Evolutionary conservation across 1,140 invertebrate genomes (phyloP), one percentile per base, ranked within the genome.

Genomic region (Lepidurus arcticus): DNA sequence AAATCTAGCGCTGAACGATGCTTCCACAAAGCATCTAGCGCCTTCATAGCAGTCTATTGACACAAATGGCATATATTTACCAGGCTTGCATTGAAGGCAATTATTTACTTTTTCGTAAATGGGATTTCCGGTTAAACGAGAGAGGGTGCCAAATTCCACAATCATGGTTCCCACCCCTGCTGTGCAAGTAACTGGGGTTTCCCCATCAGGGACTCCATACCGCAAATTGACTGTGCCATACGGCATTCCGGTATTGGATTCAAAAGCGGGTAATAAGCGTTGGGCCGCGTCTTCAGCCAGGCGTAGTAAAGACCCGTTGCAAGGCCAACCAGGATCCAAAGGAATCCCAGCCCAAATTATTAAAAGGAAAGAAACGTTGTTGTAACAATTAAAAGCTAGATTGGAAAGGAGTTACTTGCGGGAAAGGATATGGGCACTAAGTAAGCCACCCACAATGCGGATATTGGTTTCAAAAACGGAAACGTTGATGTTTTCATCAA

Each of bases 131-230:
- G 97, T 99, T 2, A 99, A 88, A 76, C 96, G 88, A 80, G 95
- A 97, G 0, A 99, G 85, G 0, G 96, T 92, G 6, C 96, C 97
- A 89, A 99, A 99, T 86, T 99, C 98, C 1, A 99, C 85, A 47
- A 99, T 90, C 85, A 97, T 99, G 2, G 98, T 99, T 21, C 96
- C 97, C 74, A 99, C 95, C 11, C 97, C 96, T 44, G 98, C 98
- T 7, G 97, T 98, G 85, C 98, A 99, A 0, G 97, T 99, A 3
- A 99, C 90, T 76, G 93, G 92, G 8, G 98, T 99, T 87, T 99
- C 98, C 16, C 93, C 94, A 76, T 89, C 88, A 5, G 98, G 97
- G 3, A 99, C 94, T 5, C 98, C 98, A 84, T 95, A 89, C 75
- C 91, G 89, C 10, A 98, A 85, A 85, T 98, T 98, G 0, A 95